phyloP scores from a whole-genome alignment of 2,113 vertebrate genomes.

The Cebidichthys violaceus region DNA sequence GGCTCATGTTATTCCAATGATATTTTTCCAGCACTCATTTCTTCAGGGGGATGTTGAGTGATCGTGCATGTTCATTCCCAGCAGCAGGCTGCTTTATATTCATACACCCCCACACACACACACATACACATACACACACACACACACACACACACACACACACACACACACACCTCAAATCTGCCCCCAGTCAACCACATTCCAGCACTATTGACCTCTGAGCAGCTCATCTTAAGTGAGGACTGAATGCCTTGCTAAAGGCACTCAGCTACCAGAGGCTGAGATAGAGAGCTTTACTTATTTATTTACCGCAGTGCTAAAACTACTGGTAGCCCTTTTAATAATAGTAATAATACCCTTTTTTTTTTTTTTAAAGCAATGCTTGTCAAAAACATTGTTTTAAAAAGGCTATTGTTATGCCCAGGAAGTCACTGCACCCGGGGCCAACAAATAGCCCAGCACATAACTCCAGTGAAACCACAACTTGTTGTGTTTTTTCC shows the following conservation, averaged over 20 bases:
- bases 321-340: conserved; percentile 13
- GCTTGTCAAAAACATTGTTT: background rate
- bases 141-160: conserved; percentile 7
- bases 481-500: background rate
- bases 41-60: conserved; percentile 34
- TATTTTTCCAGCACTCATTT: conserved; percentile 18
- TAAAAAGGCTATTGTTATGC: background rate
- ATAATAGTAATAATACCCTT: background rate
- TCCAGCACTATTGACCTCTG: conserved; percentile 57
- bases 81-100: conserved; percentile 42
- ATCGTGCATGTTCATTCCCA: conserved; percentile 22
- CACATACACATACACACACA: background rate
- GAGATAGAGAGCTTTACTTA: conserved; percentile 29
- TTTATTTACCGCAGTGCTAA: conserved; percentile 17
- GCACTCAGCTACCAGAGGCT: conserved; percentile 20
- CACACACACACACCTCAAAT: conserved; percentile 17
- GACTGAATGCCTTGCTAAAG: conserved; percentile 39
- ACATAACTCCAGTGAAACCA: background rate
- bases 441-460: background rate
- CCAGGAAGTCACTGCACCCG: background rate
- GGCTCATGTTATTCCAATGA: conserved; percentile 27
- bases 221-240: conserved; percentile 44
- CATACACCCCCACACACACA: conserved; percentile 50
- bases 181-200: conserved; percentile 39
- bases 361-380: background rate